A percentile compares a stretch with the other conserved stretches of the same genome.
Conservation (phyloP, 1,140 invertebrate genomes). For the Scaptomyza pallida region DNA sequence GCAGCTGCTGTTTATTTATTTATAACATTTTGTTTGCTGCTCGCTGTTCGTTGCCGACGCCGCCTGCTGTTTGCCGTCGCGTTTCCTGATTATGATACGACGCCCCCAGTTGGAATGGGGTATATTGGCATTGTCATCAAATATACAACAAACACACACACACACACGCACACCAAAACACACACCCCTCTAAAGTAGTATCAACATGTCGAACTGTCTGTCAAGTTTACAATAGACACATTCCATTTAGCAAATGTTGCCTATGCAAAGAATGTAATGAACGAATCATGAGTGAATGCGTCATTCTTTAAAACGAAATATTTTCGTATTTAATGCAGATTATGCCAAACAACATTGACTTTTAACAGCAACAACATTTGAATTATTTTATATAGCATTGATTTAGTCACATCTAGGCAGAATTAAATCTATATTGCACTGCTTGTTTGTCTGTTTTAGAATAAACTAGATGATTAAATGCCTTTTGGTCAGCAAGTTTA, state of each 20-base stretch:
- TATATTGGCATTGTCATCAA: conserved; percentile 42
- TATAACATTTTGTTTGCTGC: conserved; percentile 77
- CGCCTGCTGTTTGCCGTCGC: conserved; percentile 28
- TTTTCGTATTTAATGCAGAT: background rate
- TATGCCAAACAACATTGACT: background rate
- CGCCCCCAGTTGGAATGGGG: conserved; percentile 2
- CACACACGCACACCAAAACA: too few relatives aligned
- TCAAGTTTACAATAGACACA: conserved; percentile 9
- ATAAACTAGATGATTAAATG: background rate
- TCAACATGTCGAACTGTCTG: conserved; percentile 21
- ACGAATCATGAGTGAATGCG: background rate
- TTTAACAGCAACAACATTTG: background rate
- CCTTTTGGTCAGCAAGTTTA: background rate
- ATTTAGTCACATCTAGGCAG: background rate
- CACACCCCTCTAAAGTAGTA: background rate
- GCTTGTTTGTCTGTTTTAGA: background rate
- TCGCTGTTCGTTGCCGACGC: conserved; percentile 11
- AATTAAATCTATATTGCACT: background rate
- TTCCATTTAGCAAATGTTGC: conserved; percentile 15
- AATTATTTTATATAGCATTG: background rate
- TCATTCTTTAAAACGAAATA: background rate
- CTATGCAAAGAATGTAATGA: background rate
- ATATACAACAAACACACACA: conserved; percentile 15
- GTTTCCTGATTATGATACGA: conserved; percentile 65
- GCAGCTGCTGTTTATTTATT: conserved; percentile 62